These are phyloP conservation scores for Epistrophella euchroma DNA, from an alignment of 2,888 invertebrate genomes.

Conservation along the genomic window DNA sequence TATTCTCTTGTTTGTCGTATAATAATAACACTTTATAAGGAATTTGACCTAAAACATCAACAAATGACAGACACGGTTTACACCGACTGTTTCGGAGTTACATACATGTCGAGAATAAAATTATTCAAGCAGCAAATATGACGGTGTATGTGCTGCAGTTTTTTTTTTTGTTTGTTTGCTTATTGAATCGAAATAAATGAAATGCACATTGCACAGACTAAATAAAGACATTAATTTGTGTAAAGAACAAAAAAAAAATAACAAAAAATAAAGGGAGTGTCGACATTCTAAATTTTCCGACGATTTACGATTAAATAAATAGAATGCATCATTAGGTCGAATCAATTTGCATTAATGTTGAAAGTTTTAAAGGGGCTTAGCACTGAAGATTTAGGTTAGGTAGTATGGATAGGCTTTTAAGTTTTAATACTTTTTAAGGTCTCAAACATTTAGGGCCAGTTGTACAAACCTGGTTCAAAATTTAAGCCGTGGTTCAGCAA, in stretches of 20 bases:
- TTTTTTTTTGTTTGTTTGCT: not conserved
- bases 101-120: constrained; percentile 8
- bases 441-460: too few species aligned
- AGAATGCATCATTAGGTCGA: not conserved
- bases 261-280: constrained; percentile 4
- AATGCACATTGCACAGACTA: constrained; percentile 26
- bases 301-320: not conserved
- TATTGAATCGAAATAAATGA: constrained; percentile 4
- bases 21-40: constrained; percentile 59
- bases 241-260: not conserved
- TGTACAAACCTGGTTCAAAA: too few species aligned
- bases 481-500: too few species aligned
- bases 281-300: not conserved
- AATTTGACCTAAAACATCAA: constrained; percentile 72
- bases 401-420: not conserved
- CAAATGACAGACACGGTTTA: constrained; percentile 54
- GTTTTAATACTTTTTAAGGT: too few species aligned
- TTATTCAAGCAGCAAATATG: constrained; percentile 17
- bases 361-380: too few species aligned
- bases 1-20: constrained; percentile 64
- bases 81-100: constrained; percentile 1
- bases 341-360: not conserved
- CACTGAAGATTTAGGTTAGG: not conserved
- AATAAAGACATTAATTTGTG: constrained; percentile 28
- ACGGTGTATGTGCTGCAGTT: not conserved